These are phyloP conservation scores for Anthonomus grandis DNA, from an alignment of 1,140 invertebrate species.

Conservation along the genomic window DNA sequence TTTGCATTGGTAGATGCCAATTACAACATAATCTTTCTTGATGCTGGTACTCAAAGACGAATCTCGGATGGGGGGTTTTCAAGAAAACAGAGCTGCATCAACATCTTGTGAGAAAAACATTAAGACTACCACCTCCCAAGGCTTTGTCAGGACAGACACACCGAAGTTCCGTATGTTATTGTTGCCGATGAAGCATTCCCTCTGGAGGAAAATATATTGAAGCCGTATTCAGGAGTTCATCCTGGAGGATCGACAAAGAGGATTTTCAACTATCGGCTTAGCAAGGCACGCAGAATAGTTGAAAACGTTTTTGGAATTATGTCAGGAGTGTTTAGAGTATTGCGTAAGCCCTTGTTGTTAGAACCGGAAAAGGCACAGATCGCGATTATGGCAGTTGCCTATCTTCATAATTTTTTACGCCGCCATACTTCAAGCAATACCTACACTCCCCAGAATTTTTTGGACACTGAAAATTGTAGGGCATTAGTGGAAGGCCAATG, in stretches of 20 bases:
- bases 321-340: slow-evolving; percentile 27
- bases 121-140: slow-evolving; percentile 34
- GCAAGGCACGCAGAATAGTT: slow-evolving; percentile 10
- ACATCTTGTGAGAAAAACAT: background rate
- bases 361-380: slow-evolving; percentile 9
- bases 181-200: slow-evolving; percentile 52
- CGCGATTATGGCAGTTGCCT: slow-evolving; percentile 8
- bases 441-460: too few species aligned
- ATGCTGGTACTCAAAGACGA: slow-evolving; percentile 43
- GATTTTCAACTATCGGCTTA: slow-evolving; percentile 22
- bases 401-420: slow-evolving; percentile 24
- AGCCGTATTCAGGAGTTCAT: slow-evolving; percentile 45
- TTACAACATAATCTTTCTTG: slow-evolving; percentile 46
- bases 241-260: slow-evolving; percentile 21
- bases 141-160: slow-evolving; percentile 19
- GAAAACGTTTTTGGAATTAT: slow-evolving; percentile 20
- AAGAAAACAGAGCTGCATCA: background rate
- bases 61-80: slow-evolving; percentile 27
- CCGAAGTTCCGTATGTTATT: slow-evolving; percentile 31
- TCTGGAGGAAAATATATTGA: slow-evolving; percentile 47
- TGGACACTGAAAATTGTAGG: too few species aligned
- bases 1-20: slow-evolving; percentile 50
- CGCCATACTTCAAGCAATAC: too few species aligned
- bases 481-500: too few species aligned
- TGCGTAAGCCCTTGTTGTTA: slow-evolving; percentile 34